A percentile compares a stretch with the other conserved stretches of the same genome.
Conservation (phyloP, 2,888 invertebrate species). For the Stenodera caucasica region DNA sequence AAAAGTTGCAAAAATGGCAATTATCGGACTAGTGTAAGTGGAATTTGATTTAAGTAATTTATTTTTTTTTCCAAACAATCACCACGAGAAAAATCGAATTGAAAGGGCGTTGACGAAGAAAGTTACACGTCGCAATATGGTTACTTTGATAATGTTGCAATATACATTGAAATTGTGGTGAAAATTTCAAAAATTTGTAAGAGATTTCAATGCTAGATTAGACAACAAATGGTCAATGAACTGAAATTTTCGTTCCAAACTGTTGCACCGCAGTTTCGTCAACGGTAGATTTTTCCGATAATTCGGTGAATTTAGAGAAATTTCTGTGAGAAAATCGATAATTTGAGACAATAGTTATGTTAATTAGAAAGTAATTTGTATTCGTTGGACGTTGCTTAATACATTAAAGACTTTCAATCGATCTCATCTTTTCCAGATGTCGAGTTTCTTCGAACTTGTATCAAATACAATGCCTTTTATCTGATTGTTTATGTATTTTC, state of each 20-base stretch:
- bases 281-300: not conserved
- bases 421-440: constrained; percentile 1
- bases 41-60: not conserved
- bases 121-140: not conserved
- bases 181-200: not conserved
- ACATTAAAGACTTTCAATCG: not conserved
- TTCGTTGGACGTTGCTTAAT: constrained; percentile 2
- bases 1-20: not conserved
- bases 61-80: not conserved
- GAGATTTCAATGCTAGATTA: constrained; percentile 6
- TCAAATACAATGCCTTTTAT: too few species aligned
- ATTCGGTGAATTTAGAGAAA: not conserved
- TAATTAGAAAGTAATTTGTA: constrained; percentile 9
- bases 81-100: too few species aligned
- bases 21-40: not conserved
- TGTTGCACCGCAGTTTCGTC: not conserved
- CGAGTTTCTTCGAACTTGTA: not conserved
- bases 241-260: not conserved
- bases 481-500: not conserved
- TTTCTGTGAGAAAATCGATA: not conserved
- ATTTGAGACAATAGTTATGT: not conserved
- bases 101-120: not conserved
- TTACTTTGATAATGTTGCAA: not conserved
- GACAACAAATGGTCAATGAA: constrained; percentile 4
- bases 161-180: constrained; percentile 1